Base-by-base conservation (phyloP, 2,113 vertebrate species). In the Corythornis cristatus region DNA sequence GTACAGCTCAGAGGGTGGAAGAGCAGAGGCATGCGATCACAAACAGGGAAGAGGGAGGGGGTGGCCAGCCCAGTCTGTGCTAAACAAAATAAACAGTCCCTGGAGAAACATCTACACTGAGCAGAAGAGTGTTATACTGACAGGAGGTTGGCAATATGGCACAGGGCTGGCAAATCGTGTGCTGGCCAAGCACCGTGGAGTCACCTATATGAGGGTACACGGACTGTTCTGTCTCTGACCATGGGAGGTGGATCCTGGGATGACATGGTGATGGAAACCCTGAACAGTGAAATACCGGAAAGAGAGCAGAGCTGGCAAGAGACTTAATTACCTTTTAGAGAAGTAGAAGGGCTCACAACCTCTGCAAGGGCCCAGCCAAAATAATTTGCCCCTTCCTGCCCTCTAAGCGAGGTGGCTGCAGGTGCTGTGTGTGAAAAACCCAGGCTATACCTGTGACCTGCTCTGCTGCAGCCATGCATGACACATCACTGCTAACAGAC, bases 401-500 rank as follows among this genome's bases (percentile, higher is more conserved):
- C 0, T 45, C 56, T 3, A 2, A 19, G 57, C 0, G 15, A 43
- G 64, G 37, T 42, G 6, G 43, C 50, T 73, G 67, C 58, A 73
- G 71, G 60, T 73, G 61, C 54, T 80, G 50, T 1, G 0, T 1
- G 18, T 51, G 46, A 48, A 77, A 89, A 60, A 28, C 70, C 78
- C 58, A 0, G 21, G n/a, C 29, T 54, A 42, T 22, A 11, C 11
- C 21, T 26, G 50, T 0, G 2, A 77, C 60, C 54, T 33, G 35
- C 67, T 50, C 60, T 51, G 68, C 64, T 29, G 14, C 29, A 21
- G 54, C 60, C 28, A 65, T n/a, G 31, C 33, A 17, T 1, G 2
- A 5, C 3, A 3, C 1, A 0, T 42, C 1, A 0, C 33, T 57
- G 81, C 37, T 40, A 48, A 23, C 31, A 40, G 53, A 14, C 0